Evolutionary conservation across 2,113 vertebrate species (phyloP), one percentile per base, ranked within the genome.

Genomic region (Dolichallabes microphthalmus): DNA sequence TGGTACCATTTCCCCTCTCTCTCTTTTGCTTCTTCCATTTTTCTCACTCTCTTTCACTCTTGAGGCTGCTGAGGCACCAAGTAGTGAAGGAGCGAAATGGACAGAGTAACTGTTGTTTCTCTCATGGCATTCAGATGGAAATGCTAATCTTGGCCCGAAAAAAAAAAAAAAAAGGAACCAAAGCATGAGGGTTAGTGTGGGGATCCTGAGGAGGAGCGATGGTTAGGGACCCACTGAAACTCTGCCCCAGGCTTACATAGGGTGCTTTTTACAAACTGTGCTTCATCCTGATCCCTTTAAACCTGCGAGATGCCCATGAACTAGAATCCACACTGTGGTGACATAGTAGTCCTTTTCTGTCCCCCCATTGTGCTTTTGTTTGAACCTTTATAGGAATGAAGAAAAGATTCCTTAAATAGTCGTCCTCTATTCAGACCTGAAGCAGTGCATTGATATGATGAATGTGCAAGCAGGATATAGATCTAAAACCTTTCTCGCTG

Each of bases 101-200:
- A 95, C 94, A 94, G 94, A 95, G 94, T 96, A 96, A 96, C 94
- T 96, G 93, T 96, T 96, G 94, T 97, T 97, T 97, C 94, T 95
- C 95, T 96, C 94, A 94, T 94, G 92, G 94, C 95, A 97, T 98
- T 97, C 95, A 96, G 92, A 96, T 98, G 96, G 96, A 97, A 98
- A 98, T 97, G 96, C 95, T 96, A 96, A 97, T 97, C 96, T 96
- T 94, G 93, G 93, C 93, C 92, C 94, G 96, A 96, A 93, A 88
- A 92, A 91, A 69, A 96, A 96, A 93, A 88, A 92, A 91, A 69
- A 96, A 96, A 93, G 88, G 92, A 91, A 71, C 83, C 53, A 79
- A 81, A 87, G 85, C 91, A 83, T 86, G 89, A 88, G 87, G 88
- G 90, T 84, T 88, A 80, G 87, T 63, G 83, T 88, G 93, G 91